Base-by-base conservation (phyloP, 1,140 invertebrate species). In the Leptinotarsa lineolata region DNA sequence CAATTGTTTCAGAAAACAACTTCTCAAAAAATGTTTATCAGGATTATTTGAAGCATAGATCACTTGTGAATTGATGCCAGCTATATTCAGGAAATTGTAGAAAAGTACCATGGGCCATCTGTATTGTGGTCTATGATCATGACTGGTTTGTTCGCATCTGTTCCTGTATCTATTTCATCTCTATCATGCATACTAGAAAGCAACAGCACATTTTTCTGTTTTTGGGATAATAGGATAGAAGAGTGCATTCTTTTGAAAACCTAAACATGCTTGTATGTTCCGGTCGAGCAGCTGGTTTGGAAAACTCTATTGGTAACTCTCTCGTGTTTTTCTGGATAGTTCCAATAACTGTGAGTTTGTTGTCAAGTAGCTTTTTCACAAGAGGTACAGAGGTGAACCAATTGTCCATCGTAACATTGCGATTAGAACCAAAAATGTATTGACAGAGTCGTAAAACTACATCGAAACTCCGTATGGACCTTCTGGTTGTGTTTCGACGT, bases 271-370 rank as follows among this genome's bases (percentile, higher is more conserved):
- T 72, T 30, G 70, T 48, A 44, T 74, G 20, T 70, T 20, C 61
- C 16, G 72, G 68, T 66, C 71, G 63, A 73, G 15, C 21, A 70
- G 67, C 77, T 59, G n/a, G 45, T 60, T 58, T 69, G 18, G 77
- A 12, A 73, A 83, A 81, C 65, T 74, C 78, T 18, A 22, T 20
- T 60, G 84, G 81, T 72, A 86, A 81, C 80, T 84, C 83, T 72
- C 68, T 76, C 75, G 84, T 86, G 45, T 85, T 85, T 77, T 83
- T 85, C 68, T 79, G 74, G 2, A 86, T 20, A 12, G 81, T 85
- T 12, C 80, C 85, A 20, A 83, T 78, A 24, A 77, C 73, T 8
- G 80, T 84, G 15, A 82, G 60, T 39, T 59, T 78, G 68, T 84
- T 76, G 12, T 81, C 76, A 16, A 82, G 77, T 54, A 85, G 76